Conservation (phyloP, 2,797 vertebrate genomes). For the Lepilemur ruficaudatus region DNA sequence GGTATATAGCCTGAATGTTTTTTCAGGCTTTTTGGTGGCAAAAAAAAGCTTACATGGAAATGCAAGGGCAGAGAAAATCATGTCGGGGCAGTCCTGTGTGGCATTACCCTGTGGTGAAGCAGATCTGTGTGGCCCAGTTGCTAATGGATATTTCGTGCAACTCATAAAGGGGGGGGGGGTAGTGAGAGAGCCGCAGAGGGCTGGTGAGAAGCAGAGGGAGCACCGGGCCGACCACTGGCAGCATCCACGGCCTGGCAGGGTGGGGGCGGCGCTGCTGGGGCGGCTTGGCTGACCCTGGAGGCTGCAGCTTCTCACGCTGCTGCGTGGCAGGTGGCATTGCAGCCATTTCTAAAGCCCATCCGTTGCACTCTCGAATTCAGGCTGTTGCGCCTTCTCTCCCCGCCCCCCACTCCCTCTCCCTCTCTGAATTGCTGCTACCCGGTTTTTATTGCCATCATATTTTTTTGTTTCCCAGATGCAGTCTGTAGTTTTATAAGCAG, state of each 20-base stretch:
- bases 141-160: not conserved
- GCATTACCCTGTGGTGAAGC: not conserved
- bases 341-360: slow-evolving; percentile 77
- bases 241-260: slow-evolving; percentile 3
- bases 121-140: not conserved
- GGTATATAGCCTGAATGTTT: not conserved
- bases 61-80: slow-evolving; percentile 5
- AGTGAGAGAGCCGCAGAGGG: not conserved
- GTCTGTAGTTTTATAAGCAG: not conserved
- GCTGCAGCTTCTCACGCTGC: slow-evolving; percentile 9
- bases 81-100: not conserved
- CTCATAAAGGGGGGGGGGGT: not conserved
- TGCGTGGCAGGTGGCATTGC: slow-evolving; percentile 54
- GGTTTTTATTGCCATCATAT: not conserved
- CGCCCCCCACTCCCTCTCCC: not conserved
- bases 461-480: not conserved
- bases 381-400: too few species aligned
- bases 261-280: not conserved
- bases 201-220: slow-evolving; percentile 66
- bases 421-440: not conserved
- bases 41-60: not conserved
- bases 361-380: slow-evolving; percentile 22
- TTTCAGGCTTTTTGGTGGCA: not conserved
- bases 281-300: slow-evolving; percentile 48
- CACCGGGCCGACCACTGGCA: slow-evolving; percentile 48